phyloP scores from a whole-genome alignment of 1,140 invertebrate genomes.

The Drosophila sucinea region DNA sequence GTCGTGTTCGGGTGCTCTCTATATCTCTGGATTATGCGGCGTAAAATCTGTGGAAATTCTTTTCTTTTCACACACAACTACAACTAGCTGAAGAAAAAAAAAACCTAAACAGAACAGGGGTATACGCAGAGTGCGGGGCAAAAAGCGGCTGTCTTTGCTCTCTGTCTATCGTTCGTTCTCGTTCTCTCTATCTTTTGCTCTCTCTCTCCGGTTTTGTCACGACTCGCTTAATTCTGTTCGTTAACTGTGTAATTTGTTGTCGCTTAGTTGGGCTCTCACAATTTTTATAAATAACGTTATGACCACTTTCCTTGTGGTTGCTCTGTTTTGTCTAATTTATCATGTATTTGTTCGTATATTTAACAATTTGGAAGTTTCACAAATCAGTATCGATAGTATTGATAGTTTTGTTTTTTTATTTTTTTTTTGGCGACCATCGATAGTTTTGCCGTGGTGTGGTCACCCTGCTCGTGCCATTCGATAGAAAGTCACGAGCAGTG shows the following conservation, averaged over 20 bases:
- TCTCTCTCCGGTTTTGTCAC: conserved; percentile 13
- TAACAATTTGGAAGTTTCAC: not conserved
- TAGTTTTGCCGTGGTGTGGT: not conserved
- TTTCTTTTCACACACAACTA: conserved; percentile 40
- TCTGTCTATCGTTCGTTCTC: conserved; percentile 35
- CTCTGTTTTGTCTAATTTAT: not conserved
- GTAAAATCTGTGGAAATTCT: conserved; percentile 46
- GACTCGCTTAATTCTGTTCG: conserved; percentile 19
- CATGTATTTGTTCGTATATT: conserved; percentile 3
- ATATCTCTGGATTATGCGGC: conserved; percentile 39
- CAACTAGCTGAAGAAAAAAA: conserved; percentile 22
- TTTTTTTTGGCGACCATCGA: not conserved
- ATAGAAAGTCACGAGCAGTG: too few species aligned
- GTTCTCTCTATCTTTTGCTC: conserved; percentile 17
- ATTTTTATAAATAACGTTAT: not conserved
- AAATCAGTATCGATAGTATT: conserved; percentile 1
- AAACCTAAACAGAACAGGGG: conserved; percentile 36
- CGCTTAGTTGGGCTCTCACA: not conserved
- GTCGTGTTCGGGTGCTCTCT: conserved; percentile 13
- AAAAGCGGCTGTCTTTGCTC: conserved; percentile 59
- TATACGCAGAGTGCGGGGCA: conserved; percentile 18
- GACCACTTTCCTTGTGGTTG: not conserved
- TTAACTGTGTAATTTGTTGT: not conserved
- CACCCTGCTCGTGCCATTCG: not conserved
- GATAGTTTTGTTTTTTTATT: not conserved